Evolutionary conservation across 2,888 invertebrate species (phyloP), one percentile per base, ranked within the genome.

Genomic region (Drosophila tripunctata): DNA sequence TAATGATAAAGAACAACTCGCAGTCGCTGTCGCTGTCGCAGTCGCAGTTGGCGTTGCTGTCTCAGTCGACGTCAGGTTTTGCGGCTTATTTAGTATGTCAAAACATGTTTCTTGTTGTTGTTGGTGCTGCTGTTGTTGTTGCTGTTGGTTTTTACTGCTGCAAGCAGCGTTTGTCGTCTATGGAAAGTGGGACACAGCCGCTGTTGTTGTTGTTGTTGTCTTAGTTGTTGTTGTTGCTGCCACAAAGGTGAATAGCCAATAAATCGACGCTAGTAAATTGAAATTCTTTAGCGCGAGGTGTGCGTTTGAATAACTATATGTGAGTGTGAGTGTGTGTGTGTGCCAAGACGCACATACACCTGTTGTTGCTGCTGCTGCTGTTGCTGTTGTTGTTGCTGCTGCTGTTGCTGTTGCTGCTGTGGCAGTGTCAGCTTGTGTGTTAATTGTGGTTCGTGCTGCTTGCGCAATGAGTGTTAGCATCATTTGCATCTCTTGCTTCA

Each of bases 231-330:
- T 41, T 60, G 51, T 50, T 61, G 64, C 58, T 69, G 75, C 75
- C 70, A 75, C 73, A 75, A 77, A 90, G 91, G 90, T 90, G 90
- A 90, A 90, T 90, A 90, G 90, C 91, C 91, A 90, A 83, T 83
- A 90, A 89, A 90, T 88, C 85, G 87, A 87, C 87, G 76, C 85
- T 78, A 77, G 87, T 87, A 83, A 83, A 83, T 84, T 87, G 82
- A 87, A 83, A 85, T 87, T 83, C 83, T 87, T 81, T 76, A 33
- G 71, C 76, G 55, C 60, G 60, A 48, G 69, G 65, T 67, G 79
- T 68, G 67, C 56, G 60, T 43, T 17, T 36, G n/a, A 4, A 27
- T 38, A 63, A 30, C 43, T 27, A 14, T 43, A 15, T 27, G 41
- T 22, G 21, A 3, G 36, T 36, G 61, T 52, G 47, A 43, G 47